These are phyloP conservation scores for Urosaurus nigricauda DNA, from an alignment of 2,797 vertebrate genomes.

Conservation along the genomic window DNA sequence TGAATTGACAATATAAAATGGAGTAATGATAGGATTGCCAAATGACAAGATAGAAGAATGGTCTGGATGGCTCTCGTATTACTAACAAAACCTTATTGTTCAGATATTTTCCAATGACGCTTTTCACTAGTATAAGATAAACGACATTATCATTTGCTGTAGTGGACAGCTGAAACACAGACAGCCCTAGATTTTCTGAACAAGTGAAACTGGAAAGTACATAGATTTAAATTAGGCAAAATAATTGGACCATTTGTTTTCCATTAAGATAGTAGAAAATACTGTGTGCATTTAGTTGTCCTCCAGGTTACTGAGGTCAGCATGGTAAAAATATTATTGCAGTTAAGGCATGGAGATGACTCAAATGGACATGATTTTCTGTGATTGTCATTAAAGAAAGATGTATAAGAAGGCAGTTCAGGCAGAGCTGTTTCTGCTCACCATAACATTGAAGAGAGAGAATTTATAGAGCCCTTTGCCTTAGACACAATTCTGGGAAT, in stretches of 20 bases:
- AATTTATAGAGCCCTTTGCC: background rate
- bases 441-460: background rate
- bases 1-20: background rate
- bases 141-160: background rate
- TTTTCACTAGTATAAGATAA: background rate
- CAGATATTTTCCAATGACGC: background rate
- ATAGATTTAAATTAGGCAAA: conserved; percentile 11
- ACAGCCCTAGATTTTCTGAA: background rate
- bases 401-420: background rate
- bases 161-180: background rate
- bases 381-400: background rate
- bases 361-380: accelerated
- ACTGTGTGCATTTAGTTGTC: background rate
- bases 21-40: background rate
- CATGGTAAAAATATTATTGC: background rate
- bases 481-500: background rate
- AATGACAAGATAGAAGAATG: background rate
- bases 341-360: background rate
- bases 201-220: background rate
- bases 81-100: background rate
- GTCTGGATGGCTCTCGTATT: background rate
- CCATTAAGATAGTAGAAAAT: background rate
- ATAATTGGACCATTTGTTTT: conserved; percentile 2
- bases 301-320: background rate
- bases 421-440: background rate